Percentiles rank a stretch among this genome's conserved stretches.
These are phyloP conservation scores for Anhinga anhinga DNA, from an alignment of 2,113 vertebrate species.

Conservation along the genomic window DNA sequence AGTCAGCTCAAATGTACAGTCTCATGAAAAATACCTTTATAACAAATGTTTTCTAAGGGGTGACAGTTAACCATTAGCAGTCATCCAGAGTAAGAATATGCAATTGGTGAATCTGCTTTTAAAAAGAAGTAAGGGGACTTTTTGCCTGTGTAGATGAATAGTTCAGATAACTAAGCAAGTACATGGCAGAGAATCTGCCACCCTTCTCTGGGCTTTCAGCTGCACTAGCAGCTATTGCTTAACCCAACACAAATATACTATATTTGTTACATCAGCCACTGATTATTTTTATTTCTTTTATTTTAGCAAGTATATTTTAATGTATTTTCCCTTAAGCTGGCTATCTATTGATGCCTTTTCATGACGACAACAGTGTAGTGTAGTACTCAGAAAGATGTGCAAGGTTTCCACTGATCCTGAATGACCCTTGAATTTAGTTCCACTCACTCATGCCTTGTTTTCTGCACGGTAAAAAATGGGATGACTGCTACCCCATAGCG, in stretches of 20 bases:
- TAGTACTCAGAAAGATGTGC: background rate
- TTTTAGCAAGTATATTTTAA: background rate
- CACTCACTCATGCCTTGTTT: background rate
- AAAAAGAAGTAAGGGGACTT: background rate
- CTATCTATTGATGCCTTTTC: background rate
- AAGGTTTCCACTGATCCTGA: background rate
- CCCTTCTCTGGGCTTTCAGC: background rate
- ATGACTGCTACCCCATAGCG: background rate
- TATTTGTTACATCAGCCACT: background rate
- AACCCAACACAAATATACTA: rapidly evolving
- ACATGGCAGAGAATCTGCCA: background rate
- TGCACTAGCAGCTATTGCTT: background rate
- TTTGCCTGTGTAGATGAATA: background rate
- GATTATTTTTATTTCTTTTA: background rate
- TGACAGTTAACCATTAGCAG: background rate
- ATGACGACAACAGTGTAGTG: background rate
- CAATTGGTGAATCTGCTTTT: background rate
- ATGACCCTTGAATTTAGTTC: background rate
- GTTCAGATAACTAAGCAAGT: background rate
- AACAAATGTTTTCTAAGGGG: background rate
- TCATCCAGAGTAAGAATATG: background rate
- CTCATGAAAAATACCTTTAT: background rate
- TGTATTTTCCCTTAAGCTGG: background rate
- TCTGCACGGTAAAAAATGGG: background rate
- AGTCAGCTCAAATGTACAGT: background rate